These are phyloP conservation scores for Steinernema carpocapsae DNA, from an alignment of 2,888 invertebrate genomes.

Conservation along the genomic window DNA sequence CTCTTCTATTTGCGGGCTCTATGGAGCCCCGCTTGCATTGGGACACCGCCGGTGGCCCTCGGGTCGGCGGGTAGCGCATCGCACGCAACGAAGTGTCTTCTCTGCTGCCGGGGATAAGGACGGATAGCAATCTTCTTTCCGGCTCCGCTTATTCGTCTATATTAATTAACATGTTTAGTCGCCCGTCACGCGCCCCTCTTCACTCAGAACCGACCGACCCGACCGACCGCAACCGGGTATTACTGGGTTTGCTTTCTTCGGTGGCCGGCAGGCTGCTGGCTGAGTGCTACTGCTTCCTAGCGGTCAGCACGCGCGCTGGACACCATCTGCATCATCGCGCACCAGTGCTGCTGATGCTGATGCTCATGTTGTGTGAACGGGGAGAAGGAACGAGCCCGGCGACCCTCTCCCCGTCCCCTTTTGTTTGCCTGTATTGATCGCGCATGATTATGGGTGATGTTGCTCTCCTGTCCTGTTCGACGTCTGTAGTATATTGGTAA, in stretches of 20 bases:
- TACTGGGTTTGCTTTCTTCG: too few species aligned
- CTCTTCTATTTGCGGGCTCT: too few species aligned
- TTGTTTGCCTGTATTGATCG: conserved; percentile 29
- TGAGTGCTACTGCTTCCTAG: conserved; percentile 25
- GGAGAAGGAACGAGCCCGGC: conserved; percentile 2
- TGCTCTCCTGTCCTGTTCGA: conserved; percentile 23
- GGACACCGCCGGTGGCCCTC: conserved; percentile 7
- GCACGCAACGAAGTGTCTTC: conserved; percentile 7
- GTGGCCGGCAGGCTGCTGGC: too few species aligned
- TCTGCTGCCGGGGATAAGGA: conserved; percentile 12
- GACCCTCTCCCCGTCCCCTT: conserved; percentile 31
- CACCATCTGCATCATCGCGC: conserved; percentile 31
- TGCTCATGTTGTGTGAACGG: conserved; percentile 24
- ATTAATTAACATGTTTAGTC: conserved; percentile 30
- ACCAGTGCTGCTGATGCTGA: conserved; percentile 19
- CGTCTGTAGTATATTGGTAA: conserved; percentile 23
- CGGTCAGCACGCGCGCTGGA: conserved; percentile 30
- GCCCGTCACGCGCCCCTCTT: conserved; percentile 9
- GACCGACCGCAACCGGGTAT: too few species aligned
- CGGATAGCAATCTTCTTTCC: conserved; percentile 21
- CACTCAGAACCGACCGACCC: too few species aligned
- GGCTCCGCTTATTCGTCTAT: conserved; percentile 18
- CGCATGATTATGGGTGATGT: conserved; percentile 31
- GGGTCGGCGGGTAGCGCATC: background rate
- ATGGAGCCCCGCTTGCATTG: background rate